These are phyloP conservation scores for Lucilia sericata DNA, from an alignment of 1,140 invertebrate genomes.

Conservation along the genomic window DNA sequence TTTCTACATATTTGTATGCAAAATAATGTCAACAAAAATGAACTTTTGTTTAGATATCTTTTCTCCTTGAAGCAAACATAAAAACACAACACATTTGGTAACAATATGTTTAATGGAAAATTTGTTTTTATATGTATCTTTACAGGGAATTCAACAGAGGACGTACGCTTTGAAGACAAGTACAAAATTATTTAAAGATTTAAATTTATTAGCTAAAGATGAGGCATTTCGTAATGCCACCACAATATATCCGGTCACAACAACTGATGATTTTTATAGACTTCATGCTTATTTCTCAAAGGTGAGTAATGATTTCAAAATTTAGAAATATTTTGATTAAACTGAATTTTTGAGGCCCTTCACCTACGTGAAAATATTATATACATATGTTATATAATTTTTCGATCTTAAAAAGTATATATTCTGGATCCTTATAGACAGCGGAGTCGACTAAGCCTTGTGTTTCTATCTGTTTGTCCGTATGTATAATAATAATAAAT, in stretches of 20 bases:
- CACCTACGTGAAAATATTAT: too few relatives aligned
- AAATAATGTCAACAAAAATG: constrained; percentile 16
- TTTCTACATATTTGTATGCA: neutral
- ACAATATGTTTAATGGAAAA: constrained; percentile 10
- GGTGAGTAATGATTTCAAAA: too few relatives aligned
- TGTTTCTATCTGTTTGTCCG: too few relatives aligned
- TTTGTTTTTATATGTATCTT: constrained; percentile 40
- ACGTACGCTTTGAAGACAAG: constrained; percentile 70
- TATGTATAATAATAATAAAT: too few relatives aligned
- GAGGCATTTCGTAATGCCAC: constrained; percentile 72
- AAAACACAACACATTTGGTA: constrained; percentile 22
- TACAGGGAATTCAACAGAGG: constrained; percentile 71
- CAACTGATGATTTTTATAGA: constrained; percentile 76
- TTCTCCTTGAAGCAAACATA: neutral
- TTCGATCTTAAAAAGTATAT: too few relatives aligned
- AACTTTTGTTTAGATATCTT: neutral
- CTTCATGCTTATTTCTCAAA: constrained; percentile 79
- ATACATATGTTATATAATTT: too few relatives aligned
- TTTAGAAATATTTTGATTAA: too few relatives aligned
- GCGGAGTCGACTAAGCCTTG: too few relatives aligned
- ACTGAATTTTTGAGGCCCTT: too few relatives aligned
- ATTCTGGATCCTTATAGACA: too few relatives aligned
- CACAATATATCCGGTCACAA: constrained; percentile 75
- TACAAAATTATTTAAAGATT: constrained; percentile 70
- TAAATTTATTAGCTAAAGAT: constrained; percentile 67